Percentiles rank a stretch among this genome's conserved stretches.
Evolutionary conservation across 2,888 invertebrate species (phyloP).

Genomic region (Dioctria linearis): DNA sequence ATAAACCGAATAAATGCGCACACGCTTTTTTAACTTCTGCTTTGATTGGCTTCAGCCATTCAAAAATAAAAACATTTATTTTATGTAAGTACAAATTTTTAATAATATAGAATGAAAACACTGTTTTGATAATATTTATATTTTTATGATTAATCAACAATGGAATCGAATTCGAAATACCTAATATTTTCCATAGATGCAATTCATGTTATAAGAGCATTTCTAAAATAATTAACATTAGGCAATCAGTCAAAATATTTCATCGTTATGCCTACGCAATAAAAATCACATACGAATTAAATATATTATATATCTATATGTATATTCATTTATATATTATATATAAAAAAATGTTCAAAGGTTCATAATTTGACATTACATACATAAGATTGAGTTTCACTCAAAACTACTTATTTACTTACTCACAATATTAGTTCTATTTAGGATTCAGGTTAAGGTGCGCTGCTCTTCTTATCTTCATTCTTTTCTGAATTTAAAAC

Average conservation of each 20-base stretch:
- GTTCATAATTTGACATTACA: slow-evolving; percentile 17
- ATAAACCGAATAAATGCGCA: not conserved
- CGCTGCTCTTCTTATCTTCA: too few relatives aligned
- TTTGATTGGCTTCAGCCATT: too few relatives aligned
- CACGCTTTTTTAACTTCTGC: too few relatives aligned
- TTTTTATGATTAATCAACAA: slow-evolving; percentile 49
- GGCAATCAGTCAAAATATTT: slow-evolving; percentile 43
- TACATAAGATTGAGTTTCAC: too few relatives aligned
- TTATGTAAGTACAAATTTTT: slow-evolving; percentile 33
- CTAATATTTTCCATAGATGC: slow-evolving; percentile 30
- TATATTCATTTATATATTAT: not conserved
- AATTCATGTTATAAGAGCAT: slow-evolving; percentile 15
- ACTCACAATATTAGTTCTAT: too few relatives aligned
- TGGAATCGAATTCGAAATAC: slow-evolving; percentile 29
- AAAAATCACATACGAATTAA: slow-evolving; percentile 34
- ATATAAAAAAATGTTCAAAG: not conserved
- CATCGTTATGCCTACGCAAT: slow-evolving; percentile 9
- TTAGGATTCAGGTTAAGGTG: too few relatives aligned
- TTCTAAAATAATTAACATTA: slow-evolving; percentile 14
- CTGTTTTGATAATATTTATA: slow-evolving; percentile 21
- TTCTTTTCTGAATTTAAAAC: too few relatives aligned
- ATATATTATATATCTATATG: slow-evolving; percentile 15
- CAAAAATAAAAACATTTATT: not conserved
- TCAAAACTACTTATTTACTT: too few relatives aligned
- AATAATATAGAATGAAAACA: slow-evolving; percentile 42